Evolutionary conservation across 2,113 vertebrate genomes (phyloP).

Genomic region (Gavia stellata): DNA sequence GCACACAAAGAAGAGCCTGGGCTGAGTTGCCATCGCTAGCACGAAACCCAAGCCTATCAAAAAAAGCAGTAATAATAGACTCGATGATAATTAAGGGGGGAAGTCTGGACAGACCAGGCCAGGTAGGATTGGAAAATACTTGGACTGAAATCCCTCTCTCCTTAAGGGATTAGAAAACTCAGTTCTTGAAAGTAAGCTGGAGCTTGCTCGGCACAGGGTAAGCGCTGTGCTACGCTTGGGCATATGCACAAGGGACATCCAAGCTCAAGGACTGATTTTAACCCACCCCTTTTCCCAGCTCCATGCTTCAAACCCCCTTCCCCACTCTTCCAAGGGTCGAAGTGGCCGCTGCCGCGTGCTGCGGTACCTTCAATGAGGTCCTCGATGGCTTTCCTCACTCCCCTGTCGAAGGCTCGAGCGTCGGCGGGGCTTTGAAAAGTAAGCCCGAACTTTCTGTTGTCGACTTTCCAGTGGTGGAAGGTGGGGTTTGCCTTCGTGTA

Average conservation of each 20-base stretch:
- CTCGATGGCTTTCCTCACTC: constrained; percentile 95
- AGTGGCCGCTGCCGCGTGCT: not conserved
- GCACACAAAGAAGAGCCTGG: not conserved
- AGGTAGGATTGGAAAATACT: not conserved
- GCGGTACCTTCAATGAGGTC: constrained; percentile 94
- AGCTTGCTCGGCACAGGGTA: not conserved
- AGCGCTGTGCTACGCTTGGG: not conserved
- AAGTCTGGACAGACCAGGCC: not conserved
- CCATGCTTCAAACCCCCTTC: not conserved
- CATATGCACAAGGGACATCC: fast-evolving
- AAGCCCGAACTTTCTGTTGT: constrained; percentile 92
- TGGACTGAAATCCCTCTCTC: not conserved
- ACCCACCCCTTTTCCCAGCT: not conserved
- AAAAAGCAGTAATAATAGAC: not conserved
- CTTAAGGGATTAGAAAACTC: not conserved
- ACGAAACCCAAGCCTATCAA: not conserved
- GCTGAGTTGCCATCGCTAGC: not conserved
- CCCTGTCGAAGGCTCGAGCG: constrained; percentile 95
- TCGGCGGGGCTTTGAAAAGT: constrained; percentile 98
- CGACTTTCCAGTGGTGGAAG: constrained; percentile 98
- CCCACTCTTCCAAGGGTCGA: not conserved
- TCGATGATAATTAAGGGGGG: not conserved
- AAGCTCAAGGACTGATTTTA: not conserved
- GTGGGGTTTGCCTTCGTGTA: constrained; percentile 99
- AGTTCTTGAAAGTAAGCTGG: not conserved